These are phyloP conservation scores for Gymnopithys bicolor DNA, from an alignment of 2,797 vertebrate species.

Conservation along the genomic window DNA sequence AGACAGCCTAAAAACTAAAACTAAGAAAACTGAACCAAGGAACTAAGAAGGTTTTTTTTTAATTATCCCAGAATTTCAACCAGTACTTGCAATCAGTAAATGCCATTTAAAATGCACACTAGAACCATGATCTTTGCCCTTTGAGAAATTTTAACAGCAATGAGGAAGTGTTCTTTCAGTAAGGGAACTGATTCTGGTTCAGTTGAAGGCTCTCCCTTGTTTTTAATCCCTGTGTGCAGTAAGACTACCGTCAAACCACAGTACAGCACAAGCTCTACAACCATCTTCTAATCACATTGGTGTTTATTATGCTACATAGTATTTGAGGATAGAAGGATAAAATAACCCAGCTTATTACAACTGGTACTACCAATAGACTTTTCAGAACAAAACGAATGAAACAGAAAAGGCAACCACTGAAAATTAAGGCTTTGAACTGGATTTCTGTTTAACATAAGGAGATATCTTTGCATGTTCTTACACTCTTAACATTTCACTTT, in stretches of 20 bases:
- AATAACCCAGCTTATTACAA: background rate
- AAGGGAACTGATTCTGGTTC: background rate
- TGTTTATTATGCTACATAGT: background rate
- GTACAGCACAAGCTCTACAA: background rate
- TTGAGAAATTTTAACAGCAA: background rate
- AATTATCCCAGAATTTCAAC: background rate
- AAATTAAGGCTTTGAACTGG: background rate
- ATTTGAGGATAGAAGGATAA: background rate
- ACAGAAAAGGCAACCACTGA: background rate
- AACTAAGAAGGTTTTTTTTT: background rate
- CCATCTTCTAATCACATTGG: background rate
- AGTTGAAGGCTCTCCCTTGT: background rate
- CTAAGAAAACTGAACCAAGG: background rate
- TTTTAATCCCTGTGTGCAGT: background rate
- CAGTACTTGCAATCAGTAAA: background rate
- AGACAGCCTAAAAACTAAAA: background rate
- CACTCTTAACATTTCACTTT: background rate
- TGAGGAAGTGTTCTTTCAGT: background rate
- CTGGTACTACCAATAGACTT: background rate
- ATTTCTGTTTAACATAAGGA: background rate
- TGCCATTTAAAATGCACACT: background rate
- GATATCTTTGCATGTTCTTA: background rate
- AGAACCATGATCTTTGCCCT: background rate
- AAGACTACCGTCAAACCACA: background rate
- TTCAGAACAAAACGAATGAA: background rate